These are phyloP conservation scores for Crocidura indochinensis DNA, from an alignment of 2,797 vertebrate genomes.

Conservation along the genomic window DNA sequence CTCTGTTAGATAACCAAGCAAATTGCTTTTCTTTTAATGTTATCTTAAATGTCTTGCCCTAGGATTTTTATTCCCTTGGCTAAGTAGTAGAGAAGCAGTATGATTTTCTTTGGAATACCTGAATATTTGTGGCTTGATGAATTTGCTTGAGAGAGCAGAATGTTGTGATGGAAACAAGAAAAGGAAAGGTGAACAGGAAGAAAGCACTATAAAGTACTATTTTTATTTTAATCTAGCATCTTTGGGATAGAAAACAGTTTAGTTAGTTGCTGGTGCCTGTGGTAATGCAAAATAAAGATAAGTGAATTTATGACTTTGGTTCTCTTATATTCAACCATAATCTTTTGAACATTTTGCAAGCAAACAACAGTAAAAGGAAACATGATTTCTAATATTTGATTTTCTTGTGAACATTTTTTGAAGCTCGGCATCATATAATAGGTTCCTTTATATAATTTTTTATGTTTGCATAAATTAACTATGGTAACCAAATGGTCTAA, in stretches of 20 bases:
- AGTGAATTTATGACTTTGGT: conserved; percentile 29
- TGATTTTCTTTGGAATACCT: conserved; percentile 36
- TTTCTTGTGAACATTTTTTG: neutral
- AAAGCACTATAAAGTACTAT: neutral
- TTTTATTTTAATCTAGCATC: neutral
- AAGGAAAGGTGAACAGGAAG: neutral
- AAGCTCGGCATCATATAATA: neutral
- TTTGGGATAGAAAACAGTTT: conserved; percentile 51
- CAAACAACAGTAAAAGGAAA: conserved; percentile 32
- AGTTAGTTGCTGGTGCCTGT: conserved; percentile 5
- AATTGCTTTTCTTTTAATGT: conserved; percentile 67
- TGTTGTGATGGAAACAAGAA: neutral
- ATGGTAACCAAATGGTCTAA: neutral
- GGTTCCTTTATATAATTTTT: conserved; percentile 12
- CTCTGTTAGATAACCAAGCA: conserved; percentile 72
- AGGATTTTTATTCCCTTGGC: neutral
- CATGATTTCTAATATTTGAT: neutral
- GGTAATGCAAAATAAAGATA: conserved; percentile 49
- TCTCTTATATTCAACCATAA: conserved; percentile 11
- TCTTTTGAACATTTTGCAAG: neutral
- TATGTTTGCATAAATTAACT: conserved; percentile 27
- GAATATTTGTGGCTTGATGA: conserved; percentile 1
- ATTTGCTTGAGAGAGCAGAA: conserved; percentile 32
- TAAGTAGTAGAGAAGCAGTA: neutral
- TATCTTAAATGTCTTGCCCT: conserved; percentile 43